Base-by-base conservation (phyloP, 2,113 vertebrate genomes). In the Callionymus lyra region DNA sequence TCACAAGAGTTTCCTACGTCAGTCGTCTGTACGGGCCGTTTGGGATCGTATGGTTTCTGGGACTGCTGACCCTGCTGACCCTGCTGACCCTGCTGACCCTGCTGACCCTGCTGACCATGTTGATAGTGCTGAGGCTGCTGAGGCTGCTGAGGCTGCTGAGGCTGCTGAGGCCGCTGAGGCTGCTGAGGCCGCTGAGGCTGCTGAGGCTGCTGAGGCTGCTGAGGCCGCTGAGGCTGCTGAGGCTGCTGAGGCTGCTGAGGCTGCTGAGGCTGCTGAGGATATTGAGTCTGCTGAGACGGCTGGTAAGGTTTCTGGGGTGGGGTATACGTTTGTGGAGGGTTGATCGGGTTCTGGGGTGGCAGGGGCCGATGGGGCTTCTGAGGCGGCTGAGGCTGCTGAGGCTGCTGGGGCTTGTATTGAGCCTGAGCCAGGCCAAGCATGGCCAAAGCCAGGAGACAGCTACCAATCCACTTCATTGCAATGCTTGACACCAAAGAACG, bases 201-300 rank as follows among this genome's bases (percentile, higher is more conserved):
- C 19, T 36, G 41, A 9, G 49, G 31, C 16, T 2, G 4, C 18
- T 49, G 38, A 1, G 27, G 31, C 9, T 9, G 18, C 17, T 6
- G 19, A 11, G n/a, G n/a, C n/a, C n/a, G n/a, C n/a, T 32, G 46
- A n/a, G 19, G 21, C 1, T 3, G 9, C 18, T 10, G 12, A 11
- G 44, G 13, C 10, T 8, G 12, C 14, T 9, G 6, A n/a, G 41
- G 16, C 46, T 13, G 14, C 19, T 36, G 41, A 9, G 49, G 31
- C 16, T 2, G 4, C 18, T 49, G 38, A 1, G 27, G 31, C 9
- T 9, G n/a, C n/a, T n/a, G n/a, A n/a, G n/a, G 2, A 12, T 0
- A 14, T 15, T 77, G 63, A 53, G 65, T 68, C 13, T 35, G 13
- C n/a, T n/a, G n/a, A n/a, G n/a, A n/a, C n/a, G n/a, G n/a, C n/a